phyloP scores from a whole-genome alignment of 2,888 invertebrate species.

The Plebejus melissa region DNA sequence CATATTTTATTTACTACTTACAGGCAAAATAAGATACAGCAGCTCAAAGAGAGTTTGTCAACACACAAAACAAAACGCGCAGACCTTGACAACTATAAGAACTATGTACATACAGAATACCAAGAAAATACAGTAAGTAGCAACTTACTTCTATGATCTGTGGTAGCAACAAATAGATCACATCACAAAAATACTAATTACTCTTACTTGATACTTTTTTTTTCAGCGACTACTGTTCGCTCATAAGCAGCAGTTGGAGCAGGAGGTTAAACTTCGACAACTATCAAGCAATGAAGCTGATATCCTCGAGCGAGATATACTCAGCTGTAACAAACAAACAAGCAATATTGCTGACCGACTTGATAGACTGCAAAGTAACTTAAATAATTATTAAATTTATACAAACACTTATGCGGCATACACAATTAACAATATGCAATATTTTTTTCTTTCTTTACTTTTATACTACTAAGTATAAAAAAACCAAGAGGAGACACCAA shows the following conservation, averaged over 20 bases:
- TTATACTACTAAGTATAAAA: too few species aligned
- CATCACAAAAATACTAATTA: background rate
- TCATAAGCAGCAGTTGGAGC: slow-evolving; percentile 83
- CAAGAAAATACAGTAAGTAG: slow-evolving; percentile 70
- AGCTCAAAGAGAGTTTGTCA: slow-evolving; percentile 58
- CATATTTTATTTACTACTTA: slow-evolving; percentile 34
- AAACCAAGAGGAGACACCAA: too few species aligned
- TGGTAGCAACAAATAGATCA: slow-evolving; percentile 33
- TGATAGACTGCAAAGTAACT: slow-evolving; percentile 59
- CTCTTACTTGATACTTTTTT: slow-evolving; percentile 1
- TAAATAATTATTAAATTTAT: too few species aligned
- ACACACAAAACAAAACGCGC: slow-evolving; percentile 60
- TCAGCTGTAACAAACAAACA: slow-evolving; percentile 67
- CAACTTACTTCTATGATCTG: too few species aligned
- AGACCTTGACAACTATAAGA: slow-evolving; percentile 67
- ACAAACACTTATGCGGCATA: too few species aligned
- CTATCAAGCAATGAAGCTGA: slow-evolving; percentile 65
- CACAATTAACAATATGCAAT: too few species aligned
- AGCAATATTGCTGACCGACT: slow-evolving; percentile 62
- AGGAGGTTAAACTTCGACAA: slow-evolving; percentile 81
- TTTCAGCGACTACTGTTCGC: slow-evolving; percentile 82
- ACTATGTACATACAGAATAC: slow-evolving; percentile 65
- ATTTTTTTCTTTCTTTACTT: background rate
- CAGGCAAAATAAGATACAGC: slow-evolving; percentile 70
- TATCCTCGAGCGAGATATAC: slow-evolving; percentile 63